These are phyloP conservation scores for Watersipora subatra DNA, from an alignment of 1,140 invertebrate genomes.

Conservation along the genomic window DNA sequence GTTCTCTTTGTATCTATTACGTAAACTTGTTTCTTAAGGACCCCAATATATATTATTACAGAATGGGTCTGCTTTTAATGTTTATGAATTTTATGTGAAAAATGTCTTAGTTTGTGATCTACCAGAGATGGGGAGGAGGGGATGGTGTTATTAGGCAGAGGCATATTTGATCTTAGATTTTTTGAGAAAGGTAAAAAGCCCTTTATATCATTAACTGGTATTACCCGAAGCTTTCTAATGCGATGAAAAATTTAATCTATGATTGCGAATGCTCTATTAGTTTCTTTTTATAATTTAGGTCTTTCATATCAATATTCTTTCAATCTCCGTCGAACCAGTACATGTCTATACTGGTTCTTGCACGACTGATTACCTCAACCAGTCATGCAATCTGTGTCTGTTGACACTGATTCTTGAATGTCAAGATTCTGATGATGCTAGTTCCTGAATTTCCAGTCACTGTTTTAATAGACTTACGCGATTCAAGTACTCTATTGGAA, in stretches of 20 bases:
- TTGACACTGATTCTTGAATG: too few species aligned
- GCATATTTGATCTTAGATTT: too few species aligned
- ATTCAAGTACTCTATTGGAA: slow-evolving; percentile 1
- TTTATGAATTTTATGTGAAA: not conserved
- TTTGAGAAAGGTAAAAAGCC: too few species aligned
- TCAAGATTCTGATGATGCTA: not conserved
- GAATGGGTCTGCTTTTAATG: not conserved
- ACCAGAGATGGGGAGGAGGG: not conserved
- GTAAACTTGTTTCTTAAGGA: not conserved
- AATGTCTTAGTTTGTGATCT: not conserved
- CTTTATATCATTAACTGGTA: too few species aligned
- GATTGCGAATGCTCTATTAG: not conserved
- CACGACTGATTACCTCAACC: too few species aligned
- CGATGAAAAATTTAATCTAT: too few species aligned
- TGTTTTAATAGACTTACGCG: not conserved
- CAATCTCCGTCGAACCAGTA: too few species aligned
- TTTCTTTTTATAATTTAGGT: too few species aligned
- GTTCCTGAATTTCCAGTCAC: not conserved
- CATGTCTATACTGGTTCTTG: too few species aligned
- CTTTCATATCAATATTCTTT: too few species aligned
- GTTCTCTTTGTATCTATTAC: not conserved
- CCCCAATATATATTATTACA: not conserved
- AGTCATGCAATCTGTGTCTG: too few species aligned
- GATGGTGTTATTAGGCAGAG: not conserved
- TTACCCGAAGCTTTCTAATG: too few species aligned